Percentiles rank a stretch among this genome's conserved stretches.
phyloP scores from a whole-genome alignment of 2,888 invertebrate genomes.

The Agonopterix arenella region DNA sequence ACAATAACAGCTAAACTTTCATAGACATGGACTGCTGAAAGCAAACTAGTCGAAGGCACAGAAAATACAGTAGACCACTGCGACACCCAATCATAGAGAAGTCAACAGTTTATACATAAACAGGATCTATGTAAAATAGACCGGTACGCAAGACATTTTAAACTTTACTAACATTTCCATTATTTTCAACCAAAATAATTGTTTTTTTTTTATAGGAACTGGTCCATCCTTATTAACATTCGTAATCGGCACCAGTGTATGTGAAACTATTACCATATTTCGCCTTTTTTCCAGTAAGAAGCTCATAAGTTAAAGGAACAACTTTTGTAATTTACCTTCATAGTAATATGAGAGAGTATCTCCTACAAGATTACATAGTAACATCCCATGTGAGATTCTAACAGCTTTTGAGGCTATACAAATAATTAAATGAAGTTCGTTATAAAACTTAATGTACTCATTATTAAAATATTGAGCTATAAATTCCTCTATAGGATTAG shows the following conservation, averaged over 20 bases:
- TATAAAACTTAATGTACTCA: slow-evolving; percentile 1
- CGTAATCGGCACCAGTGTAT: too few species aligned
- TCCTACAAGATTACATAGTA: too few species aligned
- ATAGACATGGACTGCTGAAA: slow-evolving; percentile 45
- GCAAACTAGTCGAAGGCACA: slow-evolving; percentile 63
- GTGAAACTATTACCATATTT: slow-evolving; percentile 1
- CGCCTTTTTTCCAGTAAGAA: background rate
- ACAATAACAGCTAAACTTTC: slow-evolving; percentile 36
- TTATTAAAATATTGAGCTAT: slow-evolving; percentile 29
- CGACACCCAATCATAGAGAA: slow-evolving; percentile 42
- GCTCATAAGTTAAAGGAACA: slow-evolving; percentile 3
- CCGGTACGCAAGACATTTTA: slow-evolving; percentile 5
- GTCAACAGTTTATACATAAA: slow-evolving; percentile 16
- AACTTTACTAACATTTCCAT: background rate
- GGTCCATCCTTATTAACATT: too few species aligned
- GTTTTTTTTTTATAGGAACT: too few species aligned
- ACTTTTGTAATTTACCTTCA: background rate
- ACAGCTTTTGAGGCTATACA: slow-evolving; percentile 10
- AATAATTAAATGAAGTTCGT: background rate
- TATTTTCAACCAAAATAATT: background rate
- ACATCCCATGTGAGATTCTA: slow-evolving; percentile 27
- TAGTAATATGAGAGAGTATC: background rate
- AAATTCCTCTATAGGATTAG: slow-evolving; percentile 19
- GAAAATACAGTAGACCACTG: slow-evolving; percentile 48
- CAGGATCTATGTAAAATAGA: slow-evolving; percentile 9